These are phyloP conservation scores for Thereva unica DNA, from an alignment of 2,888 invertebrate species.

Conservation along the genomic window DNA sequence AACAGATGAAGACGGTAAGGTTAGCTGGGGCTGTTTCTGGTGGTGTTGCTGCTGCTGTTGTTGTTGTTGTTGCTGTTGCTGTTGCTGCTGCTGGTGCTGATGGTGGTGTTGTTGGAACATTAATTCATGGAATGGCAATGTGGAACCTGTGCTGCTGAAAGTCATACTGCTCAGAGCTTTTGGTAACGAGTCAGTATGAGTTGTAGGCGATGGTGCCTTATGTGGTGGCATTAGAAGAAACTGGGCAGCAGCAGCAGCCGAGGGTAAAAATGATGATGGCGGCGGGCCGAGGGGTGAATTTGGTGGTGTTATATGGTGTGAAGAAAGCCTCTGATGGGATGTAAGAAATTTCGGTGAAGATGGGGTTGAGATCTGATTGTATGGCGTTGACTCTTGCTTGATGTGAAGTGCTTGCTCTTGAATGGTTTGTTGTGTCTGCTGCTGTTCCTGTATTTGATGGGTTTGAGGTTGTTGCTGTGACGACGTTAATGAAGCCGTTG, in stretches of 20 bases:
- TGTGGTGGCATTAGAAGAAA: constrained; percentile 43
- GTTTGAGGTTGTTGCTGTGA: constrained; percentile 17
- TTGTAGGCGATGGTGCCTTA: constrained; percentile 43
- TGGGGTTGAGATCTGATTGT: constrained; percentile 41
- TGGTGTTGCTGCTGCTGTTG: constrained; percentile 14
- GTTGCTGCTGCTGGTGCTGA: constrained; percentile 23
- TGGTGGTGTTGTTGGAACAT: constrained; percentile 42
- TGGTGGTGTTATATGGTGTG: constrained; percentile 39
- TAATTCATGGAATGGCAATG: constrained; percentile 41
- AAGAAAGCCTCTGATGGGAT: constrained; percentile 22
- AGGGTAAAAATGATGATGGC: constrained; percentile 36
- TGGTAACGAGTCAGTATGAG: constrained; percentile 35
- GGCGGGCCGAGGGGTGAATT: constrained; percentile 33
- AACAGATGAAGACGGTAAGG: not conserved
- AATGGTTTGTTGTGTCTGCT: constrained; percentile 47
- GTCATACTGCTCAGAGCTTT: constrained; percentile 35
- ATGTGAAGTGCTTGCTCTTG: constrained; percentile 37
- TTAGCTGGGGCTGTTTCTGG: constrained; percentile 5
- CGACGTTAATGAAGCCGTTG: constrained; percentile 24
- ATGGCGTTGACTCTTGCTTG: constrained; percentile 43
- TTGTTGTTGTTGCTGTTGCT: constrained; percentile 22
- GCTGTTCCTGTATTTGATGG: constrained; percentile 36
- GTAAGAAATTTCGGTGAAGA: constrained; percentile 42
- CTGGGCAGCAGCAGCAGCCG: constrained; percentile 39
- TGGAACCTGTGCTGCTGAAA: constrained; percentile 30